Evolutionary conservation across 2,113 vertebrate species (phyloP).

Genomic region (Ptychochromis oligacanthus): DNA sequence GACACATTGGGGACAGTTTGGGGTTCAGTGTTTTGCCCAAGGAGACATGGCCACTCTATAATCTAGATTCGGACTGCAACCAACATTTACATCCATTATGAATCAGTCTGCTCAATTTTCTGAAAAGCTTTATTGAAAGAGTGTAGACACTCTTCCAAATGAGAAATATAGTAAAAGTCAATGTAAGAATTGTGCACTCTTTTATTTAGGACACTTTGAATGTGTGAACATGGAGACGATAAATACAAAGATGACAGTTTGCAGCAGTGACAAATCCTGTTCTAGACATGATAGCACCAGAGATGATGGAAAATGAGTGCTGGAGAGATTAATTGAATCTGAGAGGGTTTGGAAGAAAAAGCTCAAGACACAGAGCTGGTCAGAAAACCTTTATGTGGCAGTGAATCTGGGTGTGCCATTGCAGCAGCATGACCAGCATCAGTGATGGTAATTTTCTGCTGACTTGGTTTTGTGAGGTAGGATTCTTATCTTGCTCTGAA

Average conservation of each 20-base stretch:
- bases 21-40: neutral
- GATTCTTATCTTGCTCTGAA: conserved; percentile 18
- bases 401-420: conserved; percentile 34
- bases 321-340: conserved; percentile 1
- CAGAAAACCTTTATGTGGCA: neutral
- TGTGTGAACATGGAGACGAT: neutral
- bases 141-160: fast-evolving
- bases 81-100: neutral
- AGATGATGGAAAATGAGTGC: conserved; percentile 5
- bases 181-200: neutral
- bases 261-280: conserved; percentile 3
- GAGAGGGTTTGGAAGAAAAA: neutral
- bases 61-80: neutral
- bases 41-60: fast-evolving
- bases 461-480: conserved; percentile 10
- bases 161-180: neutral
- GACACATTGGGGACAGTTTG: neutral
- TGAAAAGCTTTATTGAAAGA: neutral
- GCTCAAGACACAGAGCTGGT: neutral
- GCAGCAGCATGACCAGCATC: conserved; percentile 17
- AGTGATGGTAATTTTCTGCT: conserved; percentile 24
- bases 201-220: neutral
- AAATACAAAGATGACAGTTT: neutral
- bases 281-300: neutral
- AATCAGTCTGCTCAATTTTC: neutral